Base-by-base conservation (phyloP, 2,113 vertebrate genomes). In the Prunella fulvescens region DNA sequence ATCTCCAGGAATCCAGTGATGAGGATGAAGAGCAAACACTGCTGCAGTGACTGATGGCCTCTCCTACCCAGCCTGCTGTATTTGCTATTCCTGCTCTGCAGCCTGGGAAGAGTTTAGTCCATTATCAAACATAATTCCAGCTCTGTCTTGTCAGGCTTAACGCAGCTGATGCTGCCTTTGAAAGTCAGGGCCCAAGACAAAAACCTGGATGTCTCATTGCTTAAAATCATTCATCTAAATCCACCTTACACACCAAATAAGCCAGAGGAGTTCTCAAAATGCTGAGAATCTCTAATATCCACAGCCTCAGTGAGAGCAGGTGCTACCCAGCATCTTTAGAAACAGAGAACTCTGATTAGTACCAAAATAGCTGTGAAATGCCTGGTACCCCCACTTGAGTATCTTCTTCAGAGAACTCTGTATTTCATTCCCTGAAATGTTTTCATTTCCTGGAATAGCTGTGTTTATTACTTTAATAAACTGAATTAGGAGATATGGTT, bases 381-480 rank as follows among this genome's bases (percentile, higher is more conserved):
- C 64, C 76, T 80, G 81, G 26, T 39, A 28, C 29, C 23, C 65
- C 37, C 42, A 15, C 31, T 70, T 29, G 39, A 95, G 4, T 31
- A 33, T 92, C 82, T 86, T 58, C 51, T 53, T n/a, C 76, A 81
- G 51, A 83, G 67, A 88, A 62, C 81, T 92, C 76, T 57, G 5
- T 88, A 92, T 88, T 90, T 96, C 82, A 90, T 71, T 54, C 42
- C 48, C 76, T 64, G 92, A 81, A 84, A 93, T 86, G 72, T 65
- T 93, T 88, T 94, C 51, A 92, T 93, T 97, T 96, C 90, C 90
- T 92, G 82, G 47, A 94, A 94, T 86, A 78, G 88, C 82, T 86
- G 73, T 83, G 86, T 94, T 96, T 97, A 94, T 96, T 94, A 65
- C 83, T 96, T 96, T 92, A 97, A 97, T 95, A 93, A 97, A 94